Base-by-base conservation (phyloP, 30 jellyfish, hydroid and myxozoan genomes). In the Turritopsis dohrnii region DNA sequence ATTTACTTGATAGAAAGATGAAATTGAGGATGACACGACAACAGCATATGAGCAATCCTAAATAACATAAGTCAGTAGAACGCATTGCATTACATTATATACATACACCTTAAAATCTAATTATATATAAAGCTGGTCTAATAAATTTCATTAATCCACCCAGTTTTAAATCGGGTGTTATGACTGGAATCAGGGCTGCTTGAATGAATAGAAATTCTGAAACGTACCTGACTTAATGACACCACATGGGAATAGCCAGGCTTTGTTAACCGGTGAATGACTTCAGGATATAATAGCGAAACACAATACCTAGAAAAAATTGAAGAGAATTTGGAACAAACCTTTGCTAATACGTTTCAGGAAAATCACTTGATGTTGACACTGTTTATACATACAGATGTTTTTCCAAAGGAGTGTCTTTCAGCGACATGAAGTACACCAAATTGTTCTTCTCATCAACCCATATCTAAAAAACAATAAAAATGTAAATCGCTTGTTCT, bases 381-480 rank as follows among this genome's bases (percentile, higher is more conserved):
- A 41, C 5, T 41, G 13, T 13, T 4, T 19, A 1, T 22, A 71
- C 97, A 72, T 84, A 92, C 98, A 92, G 79, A 77, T 92, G 98
- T 52, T 88, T 89, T 52, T 92, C 98, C 28, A 88, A 71, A 0
- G 98, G 98, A 1, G 96, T 79, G 25, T 92, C 98, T 69, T 86
- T 92, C 65, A 93, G 83, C 52, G 94, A 96, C 71, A 66, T 54
- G 82, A 92, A 92, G 29, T 87, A 92, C 22, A 92, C 89, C 60
- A 92, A 66, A 71, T 88, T 83, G n/a, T 81, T 81, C 52, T 71
- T 52, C 72, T 87, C 98, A 88, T 92, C 98, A 1, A 92, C 93
- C 98, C 98, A 92, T 29, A 92, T 84, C 98, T 92, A 25, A 53
- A 53, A 65, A 1, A 81, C 53, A 16, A 52, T 21, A 24, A 21